Conservation (phyloP, 2,113 vertebrate species). For the Tragelaphus scriptus region DNA sequence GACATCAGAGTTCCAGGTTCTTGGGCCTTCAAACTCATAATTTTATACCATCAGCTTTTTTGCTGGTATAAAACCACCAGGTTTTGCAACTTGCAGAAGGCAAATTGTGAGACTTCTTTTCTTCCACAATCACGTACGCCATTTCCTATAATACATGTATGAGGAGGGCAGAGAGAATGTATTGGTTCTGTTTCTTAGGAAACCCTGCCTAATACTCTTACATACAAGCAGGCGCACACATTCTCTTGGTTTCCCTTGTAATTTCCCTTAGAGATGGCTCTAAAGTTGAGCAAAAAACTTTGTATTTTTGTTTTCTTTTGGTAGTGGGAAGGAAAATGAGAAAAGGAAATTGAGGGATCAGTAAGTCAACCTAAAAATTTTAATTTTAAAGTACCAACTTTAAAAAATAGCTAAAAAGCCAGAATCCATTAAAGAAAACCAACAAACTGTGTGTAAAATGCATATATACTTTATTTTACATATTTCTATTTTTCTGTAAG, state of each 20-base stretch:
- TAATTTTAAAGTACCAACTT: background rate
- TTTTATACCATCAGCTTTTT: background rate
- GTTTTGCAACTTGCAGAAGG: background rate
- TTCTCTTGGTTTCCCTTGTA: background rate
- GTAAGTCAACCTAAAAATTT: background rate
- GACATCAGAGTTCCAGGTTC: background rate
- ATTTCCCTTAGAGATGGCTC: background rate
- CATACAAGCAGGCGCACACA: rapidly evolving
- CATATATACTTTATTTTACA: conserved; percentile 44
- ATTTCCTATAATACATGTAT: background rate
- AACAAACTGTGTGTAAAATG: conserved; percentile 18
- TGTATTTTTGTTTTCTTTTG: background rate
- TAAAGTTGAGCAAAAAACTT: background rate
- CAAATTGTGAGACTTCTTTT: background rate
- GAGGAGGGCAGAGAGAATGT: background rate
- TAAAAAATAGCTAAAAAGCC: conserved; percentile 2
- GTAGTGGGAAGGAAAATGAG: background rate
- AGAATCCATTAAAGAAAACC: conserved; percentile 19
- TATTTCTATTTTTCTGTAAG: conserved; percentile 50
- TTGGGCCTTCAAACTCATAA: background rate
- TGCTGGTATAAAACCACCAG: background rate
- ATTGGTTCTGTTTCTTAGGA: background rate
- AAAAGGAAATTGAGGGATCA: background rate
- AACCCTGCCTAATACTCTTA: background rate
- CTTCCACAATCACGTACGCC: background rate